Evolutionary conservation across 2,797 vertebrate genomes (phyloP), one percentile per base, ranked within the genome.

Genomic region (Semaprochilodus insignis): DNA sequence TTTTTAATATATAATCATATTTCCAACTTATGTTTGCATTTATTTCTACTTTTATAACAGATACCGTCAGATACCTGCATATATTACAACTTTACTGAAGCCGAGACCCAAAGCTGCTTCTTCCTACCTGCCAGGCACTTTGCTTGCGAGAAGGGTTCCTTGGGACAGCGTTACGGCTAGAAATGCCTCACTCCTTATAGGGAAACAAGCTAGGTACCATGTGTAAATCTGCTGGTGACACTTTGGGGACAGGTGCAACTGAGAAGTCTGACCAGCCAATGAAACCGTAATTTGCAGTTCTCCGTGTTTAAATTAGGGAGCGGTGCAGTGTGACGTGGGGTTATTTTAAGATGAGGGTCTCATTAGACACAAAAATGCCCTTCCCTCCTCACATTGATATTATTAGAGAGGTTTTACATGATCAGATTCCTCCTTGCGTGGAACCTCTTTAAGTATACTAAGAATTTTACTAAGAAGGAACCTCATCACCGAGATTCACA

Each of bases 161-260:
- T 78, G 84, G 85, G 86, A 90, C 83, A 82, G 77, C 67, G 75
- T 88, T 87, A 80, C 87, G 77, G 89, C 85, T 90, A 89, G 87
- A 91, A 88, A 89, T 91, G 91, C 91, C 86, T 88, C 87, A 85
- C 74, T 91, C 94, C 93, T 91, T 93, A 88, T 94, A 95, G 86
- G 93, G 94, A 88, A 88, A 81, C 25, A 91, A 87, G 91, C 91
- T 88, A 90, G 91, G 88, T 78, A 77, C 8, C 85, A 81, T 85
- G 86, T 79, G 90, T 93, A 92, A 92, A 92, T 89, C 90, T 86
- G 31, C 55, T 14, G 76, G 78, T 94, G 94, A 94, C 93, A 92
- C 78, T 83, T 91, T 77, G 60, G 87, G 85, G 85, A 91, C 94
- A 95, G 93, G 92, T 95, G 94, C 92, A 93, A 85, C 85, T 48